A percentile compares a stretch with the other conserved stretches of the same genome.
These are phyloP conservation scores for Drosophila eugracilis DNA, from an alignment of 1,140 invertebrate genomes.

Conservation along the genomic window DNA sequence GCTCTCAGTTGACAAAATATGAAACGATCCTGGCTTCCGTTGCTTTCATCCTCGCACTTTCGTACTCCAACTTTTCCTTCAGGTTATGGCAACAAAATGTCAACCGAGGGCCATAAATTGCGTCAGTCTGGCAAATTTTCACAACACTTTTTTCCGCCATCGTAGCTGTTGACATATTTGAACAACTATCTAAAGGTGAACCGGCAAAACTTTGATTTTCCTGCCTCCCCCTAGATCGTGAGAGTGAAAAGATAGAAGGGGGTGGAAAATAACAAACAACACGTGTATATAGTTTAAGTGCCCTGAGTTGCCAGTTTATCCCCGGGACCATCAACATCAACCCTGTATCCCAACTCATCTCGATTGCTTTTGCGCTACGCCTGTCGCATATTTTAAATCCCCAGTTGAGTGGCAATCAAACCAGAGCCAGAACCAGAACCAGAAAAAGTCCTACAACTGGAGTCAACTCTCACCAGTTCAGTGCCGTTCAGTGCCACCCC, in stretches of 20 bases:
- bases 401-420: slow-evolving; percentile 81
- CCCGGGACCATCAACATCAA: slow-evolving; percentile 11
- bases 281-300: slow-evolving; percentile 69
- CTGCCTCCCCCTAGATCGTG: too few species aligned
- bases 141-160: slow-evolving; percentile 47
- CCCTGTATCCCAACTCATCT: slow-evolving; percentile 38
- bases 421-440: slow-evolving; percentile 42
- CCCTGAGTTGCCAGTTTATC: slow-evolving; percentile 46
- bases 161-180: slow-evolving; percentile 77
- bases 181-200: slow-evolving; percentile 69
- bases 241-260: background rate
- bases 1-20: slow-evolving; percentile 73
- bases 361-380: slow-evolving; percentile 73
- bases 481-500: slow-evolving; percentile 36
- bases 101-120: slow-evolving; percentile 78
- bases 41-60: slow-evolving; percentile 25
- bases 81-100: slow-evolving; percentile 80
- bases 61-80: slow-evolving; percentile 25
- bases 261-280: slow-evolving; percentile 49
- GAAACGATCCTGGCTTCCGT: slow-evolving; percentile 69
- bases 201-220: slow-evolving; percentile 72
- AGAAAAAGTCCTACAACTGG: slow-evolving; percentile 21
- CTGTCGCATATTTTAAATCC: slow-evolving; percentile 82
- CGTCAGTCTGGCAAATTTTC: slow-evolving; percentile 74
- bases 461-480: slow-evolving; percentile 28